Base-by-base conservation (phyloP, 2,888 invertebrate genomes). In the Pterostichus niger region DNA sequence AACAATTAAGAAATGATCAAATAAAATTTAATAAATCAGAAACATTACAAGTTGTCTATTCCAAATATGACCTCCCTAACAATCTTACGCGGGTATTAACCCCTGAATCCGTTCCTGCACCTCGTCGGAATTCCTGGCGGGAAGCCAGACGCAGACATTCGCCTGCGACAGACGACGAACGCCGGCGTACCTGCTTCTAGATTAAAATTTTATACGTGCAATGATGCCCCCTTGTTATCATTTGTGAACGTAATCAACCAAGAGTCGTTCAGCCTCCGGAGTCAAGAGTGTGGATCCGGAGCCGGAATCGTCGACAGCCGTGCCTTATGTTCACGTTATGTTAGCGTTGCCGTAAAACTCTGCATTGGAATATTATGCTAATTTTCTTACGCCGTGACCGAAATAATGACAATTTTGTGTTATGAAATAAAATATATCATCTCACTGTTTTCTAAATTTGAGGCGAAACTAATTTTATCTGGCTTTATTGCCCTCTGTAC, bases 131-230 rank as follows among this genome's bases (percentile, higher is more conserved):
- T 71, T 71, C 44, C 40, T 71, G 68, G 68, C 68, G 68, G 68
- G 68, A 71, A 71, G 68, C 68, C 68, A 71, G 44, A 71, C 56
- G 15, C 68, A 40, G 40, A 44, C 68, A 13, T 13, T n/a, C 15
- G 40, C n/a, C 49, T 49, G 49, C 40, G 68, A 35, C 9, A 71
- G 68, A 40, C 44, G 68, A 15, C 40, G 44, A 11, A 10, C 68
- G 56, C 0, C 49, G 49, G n/a, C 64, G n/a, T 71, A 71, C 68
- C 40, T 71, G 68, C 68, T 11, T 75, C 75, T 75, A 75, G 75
- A 75, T 75, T 75, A 75, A 75, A 75, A 75, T 75, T 75, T 75
- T 75, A 75, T 75, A 52, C 75, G 52, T 52, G 49, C 75, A 75
- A 75, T 75, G 75, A 75, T 75, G 75, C 40, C 52, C 31, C 33